Conservation (phyloP, 2,113 vertebrate species). For the Heterocephalus glaber region DNA sequence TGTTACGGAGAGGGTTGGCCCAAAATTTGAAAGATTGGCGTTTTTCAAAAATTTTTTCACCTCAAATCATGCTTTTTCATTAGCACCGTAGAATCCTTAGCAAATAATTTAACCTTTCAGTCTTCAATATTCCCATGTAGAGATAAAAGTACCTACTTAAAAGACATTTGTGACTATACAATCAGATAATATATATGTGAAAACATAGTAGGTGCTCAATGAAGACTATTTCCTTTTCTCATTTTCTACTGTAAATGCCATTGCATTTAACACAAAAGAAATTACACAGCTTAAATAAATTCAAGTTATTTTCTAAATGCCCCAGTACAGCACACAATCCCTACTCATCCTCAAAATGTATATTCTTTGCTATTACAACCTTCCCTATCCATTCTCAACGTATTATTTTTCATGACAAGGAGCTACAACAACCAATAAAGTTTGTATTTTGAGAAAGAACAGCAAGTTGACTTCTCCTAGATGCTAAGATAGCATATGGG, state of each 20-base stretch:
- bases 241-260: not conserved
- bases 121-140: not conserved
- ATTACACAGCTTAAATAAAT: not conserved
- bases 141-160: not conserved
- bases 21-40: not conserved
- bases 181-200: not conserved
- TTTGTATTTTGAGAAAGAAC: not conserved
- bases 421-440: not conserved
- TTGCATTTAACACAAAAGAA: not conserved
- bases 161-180: not conserved
- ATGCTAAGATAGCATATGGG: not conserved
- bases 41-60: not conserved
- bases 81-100: not conserved
- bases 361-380: not conserved
- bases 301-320: conserved; percentile 6
- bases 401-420: not conserved
- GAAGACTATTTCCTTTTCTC: not conserved
- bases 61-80: not conserved
- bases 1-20: not conserved
- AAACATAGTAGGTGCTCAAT: not conserved
- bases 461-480: not conserved
- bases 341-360: not conserved
- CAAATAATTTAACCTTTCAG: not conserved
- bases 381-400: not conserved
- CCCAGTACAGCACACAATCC: not conserved